Conservation (phyloP, 1,140 invertebrate genomes). For the Achatina immaculata region DNA sequence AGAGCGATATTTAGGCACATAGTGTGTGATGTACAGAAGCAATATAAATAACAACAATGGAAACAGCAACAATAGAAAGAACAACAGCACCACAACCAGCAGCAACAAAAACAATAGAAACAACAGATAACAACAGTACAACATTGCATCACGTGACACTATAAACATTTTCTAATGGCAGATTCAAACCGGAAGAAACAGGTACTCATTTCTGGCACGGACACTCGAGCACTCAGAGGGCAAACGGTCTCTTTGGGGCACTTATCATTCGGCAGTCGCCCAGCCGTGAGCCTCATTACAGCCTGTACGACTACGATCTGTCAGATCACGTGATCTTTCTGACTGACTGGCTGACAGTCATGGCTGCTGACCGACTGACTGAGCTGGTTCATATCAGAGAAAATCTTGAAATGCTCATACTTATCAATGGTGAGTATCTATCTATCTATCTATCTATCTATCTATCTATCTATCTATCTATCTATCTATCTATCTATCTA, state of each 20-base stretch:
- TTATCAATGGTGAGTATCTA: slow-evolving; percentile 78
- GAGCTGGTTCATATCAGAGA: slow-evolving; percentile 85
- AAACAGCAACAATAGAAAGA: too few species aligned
- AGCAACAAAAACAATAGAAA: too few species aligned
- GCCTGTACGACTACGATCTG: slow-evolving; percentile 45
- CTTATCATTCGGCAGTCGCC: slow-evolving; percentile 66
- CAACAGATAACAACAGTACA: too few species aligned
- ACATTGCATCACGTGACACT: too few species aligned
- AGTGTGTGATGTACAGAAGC: too few species aligned
- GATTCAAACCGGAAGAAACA: slow-evolving; percentile 69
- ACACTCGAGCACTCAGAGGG: slow-evolving; percentile 86
- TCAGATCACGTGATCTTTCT: slow-evolving; percentile 48
- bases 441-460: not conserved
- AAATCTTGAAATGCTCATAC: slow-evolving; percentile 83
- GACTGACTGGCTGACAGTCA: slow-evolving; percentile 43
- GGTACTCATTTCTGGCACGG: slow-evolving; percentile 94
- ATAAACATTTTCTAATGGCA: too few species aligned
- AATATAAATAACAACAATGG: too few species aligned
- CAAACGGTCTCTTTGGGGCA: slow-evolving; percentile 85
- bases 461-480: not conserved
- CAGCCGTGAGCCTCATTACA: slow-evolving; percentile 26
- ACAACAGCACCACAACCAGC: too few species aligned
- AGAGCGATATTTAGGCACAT: too few species aligned
- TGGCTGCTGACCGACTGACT: slow-evolving; percentile 80
- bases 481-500: not conserved